These are phyloP conservation scores for Miltochrista miniata DNA, from an alignment of 2,888 invertebrate genomes.

Conservation along the genomic window DNA sequence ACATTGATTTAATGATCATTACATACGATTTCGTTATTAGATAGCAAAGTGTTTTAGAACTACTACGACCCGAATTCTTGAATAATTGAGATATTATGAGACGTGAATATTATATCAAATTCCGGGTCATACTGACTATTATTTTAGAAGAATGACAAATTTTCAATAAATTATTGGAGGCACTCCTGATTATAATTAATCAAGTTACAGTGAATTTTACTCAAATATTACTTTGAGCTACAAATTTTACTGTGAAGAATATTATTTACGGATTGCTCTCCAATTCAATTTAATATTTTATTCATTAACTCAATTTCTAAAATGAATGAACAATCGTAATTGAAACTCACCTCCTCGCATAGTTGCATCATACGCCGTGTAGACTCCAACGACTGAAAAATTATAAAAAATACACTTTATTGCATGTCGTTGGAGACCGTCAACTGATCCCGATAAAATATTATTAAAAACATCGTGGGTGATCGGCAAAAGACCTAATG, in stretches of 20 bases:
- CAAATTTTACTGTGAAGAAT: background rate
- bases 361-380: conserved; percentile 96
- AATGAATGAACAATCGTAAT: conserved; percentile 7
- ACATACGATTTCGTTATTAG: background rate
- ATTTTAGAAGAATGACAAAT: conserved; percentile 6
- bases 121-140: conserved; percentile 27
- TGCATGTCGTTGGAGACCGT: no score
- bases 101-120: conserved; percentile 49
- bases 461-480: conserved; percentile 4
- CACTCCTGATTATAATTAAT: conserved; percentile 57
- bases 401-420: no score
- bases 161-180: conserved; percentile 44
- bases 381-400: conserved; percentile 94
- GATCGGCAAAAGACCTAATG: no score
- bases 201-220: background rate
- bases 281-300: conserved; percentile 8
- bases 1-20: conserved; percentile 25
- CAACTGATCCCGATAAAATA: no score
- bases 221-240: background rate
- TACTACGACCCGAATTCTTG: no score
- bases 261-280: conserved; percentile 7
- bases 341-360: conserved; percentile 93
- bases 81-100: no score
- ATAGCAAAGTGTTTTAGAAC: background rate
- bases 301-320: background rate